Evolutionary conservation across 2,888 invertebrate species (phyloP).

Genomic region (Apoda limacodes): DNA sequence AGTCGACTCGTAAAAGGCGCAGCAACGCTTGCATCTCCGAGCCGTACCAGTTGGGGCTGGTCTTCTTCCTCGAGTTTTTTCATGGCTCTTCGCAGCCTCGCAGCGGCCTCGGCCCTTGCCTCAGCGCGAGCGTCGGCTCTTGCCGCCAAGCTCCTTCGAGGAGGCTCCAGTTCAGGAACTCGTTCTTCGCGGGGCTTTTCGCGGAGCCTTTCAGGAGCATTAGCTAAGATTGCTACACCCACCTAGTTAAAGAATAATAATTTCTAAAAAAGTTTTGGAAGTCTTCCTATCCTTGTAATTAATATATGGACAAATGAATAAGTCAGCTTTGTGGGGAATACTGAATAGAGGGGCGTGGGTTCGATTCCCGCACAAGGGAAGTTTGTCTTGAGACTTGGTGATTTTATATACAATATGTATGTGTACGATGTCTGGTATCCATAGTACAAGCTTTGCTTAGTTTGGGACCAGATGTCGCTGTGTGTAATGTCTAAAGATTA

Average conservation of each 20-base stretch:
- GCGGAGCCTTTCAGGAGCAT: slow-evolving; percentile 74
- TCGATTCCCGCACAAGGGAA: too few relatives aligned
- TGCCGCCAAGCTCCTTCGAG: slow-evolving; percentile 23
- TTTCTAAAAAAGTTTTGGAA: neutral
- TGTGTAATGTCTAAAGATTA: too few relatives aligned
- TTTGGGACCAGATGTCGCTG: too few relatives aligned
- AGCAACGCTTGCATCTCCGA: slow-evolving; percentile 99
- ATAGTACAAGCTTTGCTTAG: too few relatives aligned
- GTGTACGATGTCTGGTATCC: too few relatives aligned
- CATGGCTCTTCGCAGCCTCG: slow-evolving; percentile 76
- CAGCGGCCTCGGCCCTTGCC: slow-evolving; percentile 42
- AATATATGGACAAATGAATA: too few relatives aligned
- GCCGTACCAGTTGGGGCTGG: slow-evolving; percentile 87
- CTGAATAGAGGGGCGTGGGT: too few relatives aligned
- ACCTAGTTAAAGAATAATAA: too few relatives aligned
- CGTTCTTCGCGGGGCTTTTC: slow-evolving; percentile 62
- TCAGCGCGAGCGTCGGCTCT: slow-evolving; percentile 33
- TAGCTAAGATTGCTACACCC: slow-evolving; percentile 92
- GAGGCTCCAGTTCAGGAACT: slow-evolving; percentile 74
- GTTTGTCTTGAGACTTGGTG: too few relatives aligned
- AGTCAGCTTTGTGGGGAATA: too few relatives aligned
- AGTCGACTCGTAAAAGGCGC: slow-evolving; percentile 98
- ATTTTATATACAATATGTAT: too few relatives aligned
- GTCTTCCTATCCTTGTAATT: neutral
- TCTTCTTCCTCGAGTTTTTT: slow-evolving; percentile 91